phyloP scores from a whole-genome alignment of 1,140 invertebrate species.

The Anagrus nilaparvatae region DNA sequence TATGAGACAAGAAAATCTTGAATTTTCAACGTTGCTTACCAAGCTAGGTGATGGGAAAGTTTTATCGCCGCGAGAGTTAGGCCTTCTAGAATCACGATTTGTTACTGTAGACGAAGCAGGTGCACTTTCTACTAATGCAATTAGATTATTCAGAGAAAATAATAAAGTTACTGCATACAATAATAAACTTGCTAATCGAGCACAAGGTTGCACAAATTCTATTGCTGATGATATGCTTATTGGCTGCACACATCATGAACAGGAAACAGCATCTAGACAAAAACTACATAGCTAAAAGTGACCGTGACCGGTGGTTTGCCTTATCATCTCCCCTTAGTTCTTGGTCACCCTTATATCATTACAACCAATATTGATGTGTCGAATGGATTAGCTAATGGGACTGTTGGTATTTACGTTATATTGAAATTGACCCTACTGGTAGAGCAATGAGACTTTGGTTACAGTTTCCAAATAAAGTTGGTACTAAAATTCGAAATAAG shows the following conservation, averaged over 20 bases:
- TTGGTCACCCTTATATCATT: slow-evolving; percentile 27
- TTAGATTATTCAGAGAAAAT: slow-evolving; percentile 21
- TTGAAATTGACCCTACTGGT: slow-evolving; percentile 22
- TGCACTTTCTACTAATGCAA: slow-evolving; percentile 14
- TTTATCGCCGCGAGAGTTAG: slow-evolving; percentile 13
- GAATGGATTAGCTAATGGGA: slow-evolving; percentile 31
- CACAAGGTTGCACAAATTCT: slow-evolving; percentile 21
- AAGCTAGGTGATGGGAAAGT: slow-evolving; percentile 23
- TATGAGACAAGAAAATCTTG: slow-evolving; percentile 20
- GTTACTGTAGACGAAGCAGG: slow-evolving; percentile 15
- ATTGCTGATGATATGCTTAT: slow-evolving; percentile 19
- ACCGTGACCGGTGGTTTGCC: slow-evolving; percentile 30
- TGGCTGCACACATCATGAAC: slow-evolving; percentile 14
- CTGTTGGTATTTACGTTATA: slow-evolving; percentile 26
- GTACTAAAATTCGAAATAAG: slow-evolving; percentile 16
- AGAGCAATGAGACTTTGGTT: slow-evolving; percentile 17
- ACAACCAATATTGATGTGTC: slow-evolving; percentile 30
- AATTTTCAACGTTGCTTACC: slow-evolving; percentile 25
- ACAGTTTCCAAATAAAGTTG: slow-evolving; percentile 16
- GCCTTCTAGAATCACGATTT: slow-evolving; percentile 20
- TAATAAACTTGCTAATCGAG: slow-evolving; percentile 16
- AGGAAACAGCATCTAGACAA: slow-evolving; percentile 17
- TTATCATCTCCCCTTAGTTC: slow-evolving; percentile 26
- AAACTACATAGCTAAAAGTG: slow-evolving; percentile 27
- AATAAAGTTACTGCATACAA: slow-evolving; percentile 18